Percentiles rank a stretch among this genome's conserved stretches.
These are phyloP conservation scores for Dryoscopus gambensis DNA, from an alignment of 2,113 vertebrate species.

Conservation along the genomic window DNA sequence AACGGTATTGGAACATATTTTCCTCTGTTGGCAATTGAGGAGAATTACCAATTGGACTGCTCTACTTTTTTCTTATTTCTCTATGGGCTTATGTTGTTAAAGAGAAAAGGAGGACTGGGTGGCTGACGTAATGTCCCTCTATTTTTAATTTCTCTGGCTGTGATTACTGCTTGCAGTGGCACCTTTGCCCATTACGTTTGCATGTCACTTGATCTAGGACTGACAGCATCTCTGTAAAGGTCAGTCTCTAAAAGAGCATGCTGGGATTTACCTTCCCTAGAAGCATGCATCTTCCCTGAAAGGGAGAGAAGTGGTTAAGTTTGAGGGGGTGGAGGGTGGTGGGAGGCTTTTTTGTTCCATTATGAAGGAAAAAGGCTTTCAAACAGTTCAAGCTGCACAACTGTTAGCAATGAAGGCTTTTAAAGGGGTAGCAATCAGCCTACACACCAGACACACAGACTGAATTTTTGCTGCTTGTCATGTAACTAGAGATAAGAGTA, in stretches of 20 bases:
- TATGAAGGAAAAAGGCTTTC: not conserved
- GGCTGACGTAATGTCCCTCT: not conserved
- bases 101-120: not conserved
- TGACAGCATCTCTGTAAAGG: not conserved
- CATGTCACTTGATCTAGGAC: not conserved
- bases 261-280: not conserved
- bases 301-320: not conserved
- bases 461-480: slow-evolving; percentile 15
- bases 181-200: not conserved
- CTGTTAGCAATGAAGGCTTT: not conserved
- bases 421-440: not conserved
- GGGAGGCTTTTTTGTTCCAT: not conserved
- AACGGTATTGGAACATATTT: not conserved
- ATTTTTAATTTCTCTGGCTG: not conserved
- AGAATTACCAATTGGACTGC: not conserved
- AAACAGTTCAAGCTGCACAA: not conserved
- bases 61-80: not conserved
- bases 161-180: not conserved
- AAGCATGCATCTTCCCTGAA: not conserved
- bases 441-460: not conserved
- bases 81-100: not conserved
- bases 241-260: not conserved
- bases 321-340: fast-evolving
- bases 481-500: slow-evolving; percentile 9
- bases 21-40: not conserved